Evolutionary conservation across 1,140 invertebrate genomes (phyloP).

Genomic region (Megalopta genalis): DNA sequence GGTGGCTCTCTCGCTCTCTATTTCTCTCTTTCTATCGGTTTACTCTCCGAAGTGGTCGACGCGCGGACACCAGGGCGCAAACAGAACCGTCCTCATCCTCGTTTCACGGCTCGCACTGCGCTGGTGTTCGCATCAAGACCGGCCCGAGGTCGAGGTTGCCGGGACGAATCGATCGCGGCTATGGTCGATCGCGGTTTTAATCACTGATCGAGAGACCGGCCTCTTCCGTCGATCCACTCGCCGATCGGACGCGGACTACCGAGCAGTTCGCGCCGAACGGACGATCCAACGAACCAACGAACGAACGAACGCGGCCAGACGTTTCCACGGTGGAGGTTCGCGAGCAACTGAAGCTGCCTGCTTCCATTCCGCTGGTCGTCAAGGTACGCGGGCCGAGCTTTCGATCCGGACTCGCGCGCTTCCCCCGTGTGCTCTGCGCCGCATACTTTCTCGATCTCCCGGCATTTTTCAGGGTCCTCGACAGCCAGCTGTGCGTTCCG

Average conservation of each 20-base stretch:
- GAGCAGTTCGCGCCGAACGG: neutral
- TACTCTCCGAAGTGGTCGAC: constrained; percentile 50
- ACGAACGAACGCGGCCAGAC: constrained; percentile 33
- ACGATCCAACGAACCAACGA: no score
- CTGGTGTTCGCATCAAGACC: constrained; percentile 5
- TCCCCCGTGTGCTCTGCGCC: constrained; percentile 40
- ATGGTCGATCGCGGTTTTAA: constrained; percentile 3
- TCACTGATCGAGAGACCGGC: neutral
- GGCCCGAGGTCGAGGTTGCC: neutral
- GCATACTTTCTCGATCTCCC: constrained; percentile 55
- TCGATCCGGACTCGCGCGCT: constrained; percentile 60
- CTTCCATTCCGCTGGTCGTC: constrained; percentile 61
- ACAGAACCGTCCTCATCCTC: constrained; percentile 58
- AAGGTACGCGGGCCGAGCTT: constrained; percentile 54
- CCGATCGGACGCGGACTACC: no score
- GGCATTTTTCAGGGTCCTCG: constrained; percentile 31
- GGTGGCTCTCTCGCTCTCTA: no score
- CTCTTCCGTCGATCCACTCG: neutral
- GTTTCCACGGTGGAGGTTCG: constrained; percentile 70
- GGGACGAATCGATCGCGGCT: neutral
- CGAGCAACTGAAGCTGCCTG: constrained; percentile 72
- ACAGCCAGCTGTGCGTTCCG: constrained; percentile 1
- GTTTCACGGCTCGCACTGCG: constrained; percentile 24
- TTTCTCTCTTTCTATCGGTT: constrained; percentile 7
- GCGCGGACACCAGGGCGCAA: constrained; percentile 5